phyloP scores from a whole-genome alignment of 2,797 vertebrate species.

The Odontamblyopus lacepedii region DNA sequence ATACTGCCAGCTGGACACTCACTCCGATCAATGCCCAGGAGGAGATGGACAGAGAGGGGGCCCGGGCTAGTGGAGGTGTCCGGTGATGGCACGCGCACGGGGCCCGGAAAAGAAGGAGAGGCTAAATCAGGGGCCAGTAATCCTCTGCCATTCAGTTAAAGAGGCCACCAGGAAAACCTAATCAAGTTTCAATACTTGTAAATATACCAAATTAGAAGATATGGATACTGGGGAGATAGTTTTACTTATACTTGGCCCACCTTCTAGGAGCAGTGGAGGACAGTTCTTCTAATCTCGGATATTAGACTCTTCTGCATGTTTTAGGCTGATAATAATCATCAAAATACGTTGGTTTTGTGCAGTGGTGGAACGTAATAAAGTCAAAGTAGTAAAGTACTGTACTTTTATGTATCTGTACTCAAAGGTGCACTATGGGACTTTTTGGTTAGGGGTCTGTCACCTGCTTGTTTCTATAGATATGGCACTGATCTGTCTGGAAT shows the following conservation, averaged over 20 bases:
- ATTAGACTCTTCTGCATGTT: too few relatives aligned
- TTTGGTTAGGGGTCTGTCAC: too few relatives aligned
- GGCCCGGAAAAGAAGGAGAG: conserved; percentile 17
- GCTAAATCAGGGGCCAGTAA: conserved; percentile 64
- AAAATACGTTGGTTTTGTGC: too few relatives aligned
- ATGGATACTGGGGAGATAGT: neutral
- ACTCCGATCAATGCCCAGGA: neutral
- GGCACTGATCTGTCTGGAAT: too few relatives aligned
- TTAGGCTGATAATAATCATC: too few relatives aligned
- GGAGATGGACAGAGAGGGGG: neutral
- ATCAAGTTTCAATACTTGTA: neutral
- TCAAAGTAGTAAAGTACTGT: too few relatives aligned
- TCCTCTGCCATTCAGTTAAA: conserved; percentile 36
- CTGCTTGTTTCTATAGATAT: too few relatives aligned
- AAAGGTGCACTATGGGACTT: too few relatives aligned
- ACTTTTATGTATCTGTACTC: too few relatives aligned
- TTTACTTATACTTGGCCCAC: neutral
- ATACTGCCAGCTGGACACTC: conserved; percentile 38
- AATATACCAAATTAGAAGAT: neutral
- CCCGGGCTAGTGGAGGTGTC: conserved; percentile 29
- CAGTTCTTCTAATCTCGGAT: too few relatives aligned
- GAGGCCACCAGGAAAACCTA: conserved; percentile 18
- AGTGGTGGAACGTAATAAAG: too few relatives aligned
- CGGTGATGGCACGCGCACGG: conserved; percentile 33
- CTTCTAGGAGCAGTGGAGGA: too few relatives aligned